Percentiles rank a stretch among this genome's conserved stretches.
Evolutionary conservation across 2,113 vertebrate species (phyloP).

Genomic region (Gavia stellata): DNA sequence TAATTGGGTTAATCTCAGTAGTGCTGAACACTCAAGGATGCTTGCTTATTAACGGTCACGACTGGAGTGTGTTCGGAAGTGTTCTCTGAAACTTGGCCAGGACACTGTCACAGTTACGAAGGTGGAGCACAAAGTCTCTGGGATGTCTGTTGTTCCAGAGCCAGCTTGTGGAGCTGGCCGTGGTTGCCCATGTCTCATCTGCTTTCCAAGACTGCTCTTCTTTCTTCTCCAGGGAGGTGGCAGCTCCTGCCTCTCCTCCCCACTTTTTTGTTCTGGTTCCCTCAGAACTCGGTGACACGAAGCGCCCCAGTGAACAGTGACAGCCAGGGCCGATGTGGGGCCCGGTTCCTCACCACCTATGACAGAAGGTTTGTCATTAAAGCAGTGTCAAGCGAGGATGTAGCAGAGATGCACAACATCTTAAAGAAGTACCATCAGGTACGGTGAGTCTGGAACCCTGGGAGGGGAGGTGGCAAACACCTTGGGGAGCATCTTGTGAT

Average conservation of each 20-base stretch:
- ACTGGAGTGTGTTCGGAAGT: background rate
- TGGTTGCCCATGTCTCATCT: background rate
- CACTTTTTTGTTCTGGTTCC: background rate
- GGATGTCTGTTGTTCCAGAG: background rate
- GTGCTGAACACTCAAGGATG: background rate
- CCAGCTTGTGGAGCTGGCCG: background rate
- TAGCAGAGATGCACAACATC: constrained; percentile 99
- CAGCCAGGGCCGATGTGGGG: constrained; percentile 91
- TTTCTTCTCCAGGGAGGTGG: background rate
- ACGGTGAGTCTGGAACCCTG: constrained; percentile 48
- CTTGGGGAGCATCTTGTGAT: background rate
- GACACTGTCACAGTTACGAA: accelerated
- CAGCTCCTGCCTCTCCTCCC: background rate
- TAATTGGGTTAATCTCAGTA: background rate
- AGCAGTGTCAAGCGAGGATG: constrained; percentile 94
- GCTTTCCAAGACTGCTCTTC: background rate
- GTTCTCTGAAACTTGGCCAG: background rate
- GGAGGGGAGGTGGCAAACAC: background rate
- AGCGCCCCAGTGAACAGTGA: constrained; percentile 93
- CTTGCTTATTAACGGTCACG: background rate
- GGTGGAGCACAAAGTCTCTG: background rate
- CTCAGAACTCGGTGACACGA: constrained; percentile 90
- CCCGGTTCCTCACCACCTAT: constrained; percentile 91
- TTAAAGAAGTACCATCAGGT: constrained; percentile 99
- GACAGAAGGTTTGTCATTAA: constrained; percentile 96